Evolutionary conservation across 2,113 vertebrate species (phyloP).

Genomic region (Todiramphus chloris): DNA sequence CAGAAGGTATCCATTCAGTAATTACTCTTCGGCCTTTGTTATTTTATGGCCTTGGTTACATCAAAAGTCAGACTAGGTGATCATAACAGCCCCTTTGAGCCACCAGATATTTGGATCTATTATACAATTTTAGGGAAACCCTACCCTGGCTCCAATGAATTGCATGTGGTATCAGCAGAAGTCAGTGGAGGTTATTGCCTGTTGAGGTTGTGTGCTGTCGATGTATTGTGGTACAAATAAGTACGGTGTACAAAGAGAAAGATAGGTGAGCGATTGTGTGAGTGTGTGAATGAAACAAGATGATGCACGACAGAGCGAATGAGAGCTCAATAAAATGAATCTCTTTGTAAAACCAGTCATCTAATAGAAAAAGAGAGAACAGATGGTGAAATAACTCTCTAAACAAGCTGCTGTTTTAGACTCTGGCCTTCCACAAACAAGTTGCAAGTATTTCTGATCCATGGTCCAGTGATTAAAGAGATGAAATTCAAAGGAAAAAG

Average conservation of each 20-base stretch:
- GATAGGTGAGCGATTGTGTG: neutral
- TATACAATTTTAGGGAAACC: neutral
- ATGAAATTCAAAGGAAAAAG: conserved; percentile 72
- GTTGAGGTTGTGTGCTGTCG: neutral
- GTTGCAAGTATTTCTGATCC: conserved; percentile 66
- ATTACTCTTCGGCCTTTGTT: neutral
- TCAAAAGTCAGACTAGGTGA: neutral
- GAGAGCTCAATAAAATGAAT: neutral
- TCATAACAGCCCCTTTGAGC: neutral
- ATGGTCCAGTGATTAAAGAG: conserved; percentile 78
- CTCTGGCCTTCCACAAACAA: conserved; percentile 63
- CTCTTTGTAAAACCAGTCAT: conserved; percentile 29
- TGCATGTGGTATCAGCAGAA: neutral
- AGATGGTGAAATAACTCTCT: conserved; percentile 65
- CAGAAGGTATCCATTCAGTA: neutral
- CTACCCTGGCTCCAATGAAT: neutral
- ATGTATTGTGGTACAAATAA: neutral
- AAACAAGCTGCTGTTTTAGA: conserved; percentile 54
- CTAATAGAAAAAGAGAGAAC: conserved; percentile 66
- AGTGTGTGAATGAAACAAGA: conserved; percentile 20
- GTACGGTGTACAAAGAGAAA: neutral
- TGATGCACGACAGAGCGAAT: neutral
- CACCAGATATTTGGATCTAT: neutral
- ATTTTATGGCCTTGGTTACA: neutral
- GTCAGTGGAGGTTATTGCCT: neutral